These are phyloP conservation scores for Pyrrhia umbra DNA, from an alignment of 2,888 invertebrate genomes.

Conservation along the genomic window DNA sequence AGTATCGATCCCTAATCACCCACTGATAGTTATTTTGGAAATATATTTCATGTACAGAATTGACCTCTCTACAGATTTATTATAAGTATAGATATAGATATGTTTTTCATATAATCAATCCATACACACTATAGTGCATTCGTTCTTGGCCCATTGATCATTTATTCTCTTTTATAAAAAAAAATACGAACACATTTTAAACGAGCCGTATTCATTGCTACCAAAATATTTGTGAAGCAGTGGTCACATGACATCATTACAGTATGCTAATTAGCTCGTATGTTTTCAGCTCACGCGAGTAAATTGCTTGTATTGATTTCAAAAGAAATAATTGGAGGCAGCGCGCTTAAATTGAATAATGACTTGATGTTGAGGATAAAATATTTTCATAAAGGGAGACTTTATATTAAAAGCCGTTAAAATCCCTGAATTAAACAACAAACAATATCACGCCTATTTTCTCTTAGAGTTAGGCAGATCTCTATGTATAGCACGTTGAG, in stretches of 20 bases:
- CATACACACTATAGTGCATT: no score
- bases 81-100: no score
- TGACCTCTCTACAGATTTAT: no score
- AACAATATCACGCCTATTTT: no score
- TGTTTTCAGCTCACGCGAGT: constrained; percentile 22
- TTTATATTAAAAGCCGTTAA: background rate
- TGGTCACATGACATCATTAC: constrained; percentile 30
- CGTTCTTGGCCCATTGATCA: no score
- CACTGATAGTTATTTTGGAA: no score
- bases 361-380: background rate
- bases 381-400: background rate
- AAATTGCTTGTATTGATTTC: constrained; percentile 51
- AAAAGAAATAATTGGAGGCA: constrained; percentile 33
- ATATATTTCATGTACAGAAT: no score
- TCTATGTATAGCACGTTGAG: no score
- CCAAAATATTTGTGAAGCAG: background rate
- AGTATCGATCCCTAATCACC: no score
- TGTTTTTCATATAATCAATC: no score
- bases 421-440: background rate
- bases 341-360: constrained; percentile 17
- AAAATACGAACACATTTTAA: no score
- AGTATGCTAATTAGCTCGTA: constrained; percentile 36
- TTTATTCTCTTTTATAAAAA: background rate
- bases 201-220: background rate
- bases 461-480: no score